Conservation (phyloP, 2,888 invertebrate species). For the Cyrtodaria siliqua region DNA sequence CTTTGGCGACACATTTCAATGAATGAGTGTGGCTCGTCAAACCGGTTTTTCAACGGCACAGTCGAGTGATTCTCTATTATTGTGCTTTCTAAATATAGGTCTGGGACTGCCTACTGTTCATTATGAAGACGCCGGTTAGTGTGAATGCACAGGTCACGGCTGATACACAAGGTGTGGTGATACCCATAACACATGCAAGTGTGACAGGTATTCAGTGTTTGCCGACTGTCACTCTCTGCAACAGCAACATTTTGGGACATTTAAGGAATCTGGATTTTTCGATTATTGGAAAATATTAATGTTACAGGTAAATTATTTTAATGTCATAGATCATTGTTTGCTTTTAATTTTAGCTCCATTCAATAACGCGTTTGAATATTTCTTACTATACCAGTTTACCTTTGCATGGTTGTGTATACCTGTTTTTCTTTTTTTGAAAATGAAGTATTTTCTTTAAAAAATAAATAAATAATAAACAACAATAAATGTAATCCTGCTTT, state of each 20-base stretch:
- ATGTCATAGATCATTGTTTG: too few relatives aligned
- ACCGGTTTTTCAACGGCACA: slow-evolving; percentile 61
- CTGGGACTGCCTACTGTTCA: slow-evolving; percentile 11
- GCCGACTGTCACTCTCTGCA: slow-evolving; percentile 2
- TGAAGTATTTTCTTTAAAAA: too few relatives aligned
- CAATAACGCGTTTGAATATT: too few relatives aligned
- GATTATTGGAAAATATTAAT: not conserved
- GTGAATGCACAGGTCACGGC: slow-evolving; percentile 39
- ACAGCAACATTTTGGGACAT: not conserved
- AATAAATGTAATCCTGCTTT: too few relatives aligned
- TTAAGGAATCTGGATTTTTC: slow-evolving; percentile 11
- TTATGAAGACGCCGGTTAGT: slow-evolving; percentile 42
- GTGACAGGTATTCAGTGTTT: slow-evolving; percentile 26
- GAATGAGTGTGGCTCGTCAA: slow-evolving; percentile 18
- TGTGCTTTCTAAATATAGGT: slow-evolving; percentile 42
- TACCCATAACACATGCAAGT: slow-evolving; percentile 45
- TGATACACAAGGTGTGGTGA: slow-evolving; percentile 59
- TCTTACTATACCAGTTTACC: too few relatives aligned
- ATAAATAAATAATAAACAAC: too few relatives aligned
- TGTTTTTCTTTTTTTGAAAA: too few relatives aligned
- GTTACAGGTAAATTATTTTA: not conserved
- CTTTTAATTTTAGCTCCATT: too few relatives aligned
- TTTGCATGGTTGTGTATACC: too few relatives aligned
- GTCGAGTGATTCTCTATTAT: slow-evolving; percentile 31
- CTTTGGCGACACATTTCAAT: too few relatives aligned